These are phyloP conservation scores for Apistogramma diplotaenia DNA, from an alignment of 2,113 vertebrate genomes.

Conservation along the genomic window DNA sequence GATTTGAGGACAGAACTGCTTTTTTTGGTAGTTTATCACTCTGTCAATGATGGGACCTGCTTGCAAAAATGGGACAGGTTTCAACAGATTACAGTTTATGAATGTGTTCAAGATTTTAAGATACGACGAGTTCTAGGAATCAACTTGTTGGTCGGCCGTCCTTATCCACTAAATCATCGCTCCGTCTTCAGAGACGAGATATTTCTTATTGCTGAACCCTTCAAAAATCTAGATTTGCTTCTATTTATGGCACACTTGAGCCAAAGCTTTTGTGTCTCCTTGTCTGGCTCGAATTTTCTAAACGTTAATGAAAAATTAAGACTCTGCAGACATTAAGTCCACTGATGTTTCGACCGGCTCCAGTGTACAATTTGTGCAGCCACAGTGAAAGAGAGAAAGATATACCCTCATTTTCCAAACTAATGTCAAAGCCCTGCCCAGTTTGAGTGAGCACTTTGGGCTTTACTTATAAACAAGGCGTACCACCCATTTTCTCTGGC, in stretches of 20 bases:
- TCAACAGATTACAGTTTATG: conserved; percentile 28
- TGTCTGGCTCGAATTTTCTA: neutral
- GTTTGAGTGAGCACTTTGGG: conserved; percentile 17
- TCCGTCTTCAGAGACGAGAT: neutral
- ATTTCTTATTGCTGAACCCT: neutral
- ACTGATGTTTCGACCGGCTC: neutral
- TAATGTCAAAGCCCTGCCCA: conserved; percentile 48
- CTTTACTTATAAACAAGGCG: conserved; percentile 36
- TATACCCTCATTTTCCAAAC: conserved; percentile 51
- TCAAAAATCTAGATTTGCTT: neutral
- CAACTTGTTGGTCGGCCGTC: neutral
- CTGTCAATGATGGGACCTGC: neutral
- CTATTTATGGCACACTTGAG: neutral
- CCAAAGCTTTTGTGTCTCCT: neutral
- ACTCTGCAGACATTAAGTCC: conserved; percentile 51
- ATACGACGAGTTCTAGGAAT: conserved; percentile 9
- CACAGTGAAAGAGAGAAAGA: conserved; percentile 10
- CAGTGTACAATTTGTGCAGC: conserved; percentile 14
- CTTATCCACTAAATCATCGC: neutral
- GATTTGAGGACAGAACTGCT: neutral
- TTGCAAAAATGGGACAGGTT: conserved; percentile 24
- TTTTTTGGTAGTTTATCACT: neutral
- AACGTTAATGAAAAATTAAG: conserved; percentile 6
- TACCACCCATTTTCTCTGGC: conserved; percentile 41
- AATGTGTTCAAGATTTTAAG: conserved; percentile 38